A percentile compares a stretch with the other conserved stretches of the same genome.
Conservation (phyloP, 2,888 invertebrate species). For the Diabrotica balteata region DNA sequence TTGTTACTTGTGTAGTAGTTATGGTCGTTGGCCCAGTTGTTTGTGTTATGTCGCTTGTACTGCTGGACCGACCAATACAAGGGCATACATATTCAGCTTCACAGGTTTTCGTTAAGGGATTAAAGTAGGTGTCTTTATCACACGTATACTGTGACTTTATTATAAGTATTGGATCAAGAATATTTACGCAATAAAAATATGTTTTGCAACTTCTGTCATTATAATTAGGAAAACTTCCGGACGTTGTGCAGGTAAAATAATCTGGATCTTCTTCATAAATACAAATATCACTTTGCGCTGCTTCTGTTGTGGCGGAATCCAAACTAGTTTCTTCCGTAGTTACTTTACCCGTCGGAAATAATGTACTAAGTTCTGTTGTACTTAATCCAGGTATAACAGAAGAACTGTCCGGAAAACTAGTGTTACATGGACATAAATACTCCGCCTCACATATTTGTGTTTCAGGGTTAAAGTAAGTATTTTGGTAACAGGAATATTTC, state of each 20-base stretch:
- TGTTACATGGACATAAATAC: conserved; percentile 38
- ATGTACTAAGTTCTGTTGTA: too few species aligned
- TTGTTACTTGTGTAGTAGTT: too few species aligned
- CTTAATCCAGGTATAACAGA: too few species aligned
- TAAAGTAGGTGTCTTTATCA: conserved; percentile 37
- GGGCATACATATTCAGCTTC: conserved; percentile 37
- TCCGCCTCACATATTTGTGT: conserved; percentile 33
- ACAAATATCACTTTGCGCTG: conserved; percentile 6
- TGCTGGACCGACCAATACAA: conserved; percentile 14
- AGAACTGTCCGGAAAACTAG: not conserved
- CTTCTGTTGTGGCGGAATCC: not conserved
- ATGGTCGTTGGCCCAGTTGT: too few species aligned
- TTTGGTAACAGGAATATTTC: conserved; percentile 38
- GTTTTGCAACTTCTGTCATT: conserved; percentile 48
- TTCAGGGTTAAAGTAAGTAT: conserved; percentile 40
- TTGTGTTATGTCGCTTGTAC: not conserved
- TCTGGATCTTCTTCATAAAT: conserved; percentile 24
- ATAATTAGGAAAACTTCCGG: conserved; percentile 36
- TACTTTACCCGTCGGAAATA: too few species aligned
- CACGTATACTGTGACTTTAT: conserved; percentile 37
- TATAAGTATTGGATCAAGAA: conserved; percentile 27
- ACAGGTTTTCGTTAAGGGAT: conserved; percentile 40
- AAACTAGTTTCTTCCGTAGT: too few species aligned
- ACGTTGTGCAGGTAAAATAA: conserved; percentile 31
- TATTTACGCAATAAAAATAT: conserved; percentile 59